phyloP scores from a whole-genome alignment of 2,113 vertebrate genomes.

The Malurus alboscapulatus region DNA sequence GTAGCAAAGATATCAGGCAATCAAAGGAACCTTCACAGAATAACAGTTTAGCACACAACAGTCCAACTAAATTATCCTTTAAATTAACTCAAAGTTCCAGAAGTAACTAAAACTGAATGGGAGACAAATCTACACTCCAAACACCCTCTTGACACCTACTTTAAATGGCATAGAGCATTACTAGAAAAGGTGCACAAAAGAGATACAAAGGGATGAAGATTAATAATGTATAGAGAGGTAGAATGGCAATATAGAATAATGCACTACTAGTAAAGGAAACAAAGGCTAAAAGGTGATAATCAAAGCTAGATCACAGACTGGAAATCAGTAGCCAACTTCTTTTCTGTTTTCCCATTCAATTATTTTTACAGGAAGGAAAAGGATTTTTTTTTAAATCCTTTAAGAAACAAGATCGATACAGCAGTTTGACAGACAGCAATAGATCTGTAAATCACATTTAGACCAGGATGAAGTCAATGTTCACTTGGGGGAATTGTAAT shows the following conservation, averaged over 20 bases:
- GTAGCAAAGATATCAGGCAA: not conserved
- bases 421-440: not conserved
- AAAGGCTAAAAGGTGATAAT: not conserved
- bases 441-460: rapidly evolving
- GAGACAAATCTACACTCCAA: not conserved
- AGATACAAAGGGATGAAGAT: not conserved
- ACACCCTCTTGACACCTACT: not conserved
- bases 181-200: not conserved
- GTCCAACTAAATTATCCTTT: not conserved
- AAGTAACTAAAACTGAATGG: not conserved
- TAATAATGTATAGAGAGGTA: not conserved
- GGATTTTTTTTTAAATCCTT: not conserved
- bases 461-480: not conserved
- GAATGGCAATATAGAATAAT: not conserved
- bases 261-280: not conserved
- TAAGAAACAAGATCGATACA: not conserved
- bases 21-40: not conserved
- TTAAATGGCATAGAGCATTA: not conserved
- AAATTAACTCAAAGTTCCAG: not conserved
- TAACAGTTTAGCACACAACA: not conserved
- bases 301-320: not conserved
- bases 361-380: not conserved
- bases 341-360: not conserved
- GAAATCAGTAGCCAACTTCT: not conserved
- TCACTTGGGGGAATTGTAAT: rapidly evolving